phyloP scores from a whole-genome alignment of 2,888 invertebrate genomes.

The Xanthia icteritia region DNA sequence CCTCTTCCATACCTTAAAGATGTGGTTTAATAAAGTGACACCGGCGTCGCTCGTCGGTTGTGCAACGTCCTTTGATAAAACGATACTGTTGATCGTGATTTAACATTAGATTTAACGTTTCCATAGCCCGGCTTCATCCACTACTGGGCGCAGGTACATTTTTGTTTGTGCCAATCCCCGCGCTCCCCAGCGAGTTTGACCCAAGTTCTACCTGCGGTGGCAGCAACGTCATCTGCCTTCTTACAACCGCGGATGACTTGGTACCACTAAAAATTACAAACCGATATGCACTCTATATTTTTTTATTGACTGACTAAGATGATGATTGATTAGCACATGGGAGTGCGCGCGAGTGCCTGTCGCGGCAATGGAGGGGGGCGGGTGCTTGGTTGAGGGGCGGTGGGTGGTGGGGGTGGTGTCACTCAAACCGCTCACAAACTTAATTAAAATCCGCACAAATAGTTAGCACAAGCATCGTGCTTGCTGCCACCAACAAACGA shows the following conservation, averaged over 20 bases:
- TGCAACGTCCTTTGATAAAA: too few relatives aligned
- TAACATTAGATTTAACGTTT: too few relatives aligned
- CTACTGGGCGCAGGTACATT: background rate
- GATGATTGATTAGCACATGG: background rate
- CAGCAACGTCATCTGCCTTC: too few relatives aligned
- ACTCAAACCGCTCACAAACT: constrained; percentile 68
- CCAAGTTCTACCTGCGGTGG: background rate
- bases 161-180: background rate
- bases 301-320: constrained; percentile 16
- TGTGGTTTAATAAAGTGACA: too few relatives aligned
- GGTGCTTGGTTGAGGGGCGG: background rate
- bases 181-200: background rate
- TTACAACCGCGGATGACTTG: background rate
- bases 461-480: constrained; percentile 52
- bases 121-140: background rate
- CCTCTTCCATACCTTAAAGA: too few relatives aligned
- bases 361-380: background rate
- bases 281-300: background rate
- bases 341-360: constrained; percentile 29
- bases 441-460: constrained; percentile 73
- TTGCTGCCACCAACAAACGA: constrained; percentile 21
- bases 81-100: too few relatives aligned
- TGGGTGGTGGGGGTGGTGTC: constrained; percentile 51
- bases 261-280: background rate
- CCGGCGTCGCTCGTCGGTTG: too few relatives aligned